These are phyloP conservation scores for Corvus hawaiiensis DNA, from an alignment of 2,113 vertebrate species.

Conservation along the genomic window DNA sequence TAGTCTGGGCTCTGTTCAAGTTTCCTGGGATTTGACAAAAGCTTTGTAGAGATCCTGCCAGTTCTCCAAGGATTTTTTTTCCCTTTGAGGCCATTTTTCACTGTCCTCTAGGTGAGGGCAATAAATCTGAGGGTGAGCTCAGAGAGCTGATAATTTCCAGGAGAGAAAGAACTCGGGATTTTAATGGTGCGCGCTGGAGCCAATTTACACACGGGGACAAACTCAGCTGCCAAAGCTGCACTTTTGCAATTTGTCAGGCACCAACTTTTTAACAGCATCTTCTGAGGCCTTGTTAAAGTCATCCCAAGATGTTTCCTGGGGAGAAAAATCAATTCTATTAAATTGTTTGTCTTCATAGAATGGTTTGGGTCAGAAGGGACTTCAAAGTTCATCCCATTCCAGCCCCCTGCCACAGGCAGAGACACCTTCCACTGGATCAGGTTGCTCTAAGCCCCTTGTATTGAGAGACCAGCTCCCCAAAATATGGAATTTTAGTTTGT, in stretches of 20 bases:
- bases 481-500: neutral
- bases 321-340: neutral
- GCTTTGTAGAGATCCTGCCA: neutral
- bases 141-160: neutral
- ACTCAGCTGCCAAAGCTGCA: neutral
- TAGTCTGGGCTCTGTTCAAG: neutral
- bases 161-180: neutral
- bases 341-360: neutral
- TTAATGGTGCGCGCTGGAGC: slow-evolving; percentile 30
- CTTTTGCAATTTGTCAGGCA: neutral
- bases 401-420: neutral
- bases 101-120: neutral
- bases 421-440: neutral
- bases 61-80: neutral
- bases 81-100: neutral
- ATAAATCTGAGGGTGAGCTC: neutral
- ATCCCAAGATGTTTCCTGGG: neutral
- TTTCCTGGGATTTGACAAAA: neutral
- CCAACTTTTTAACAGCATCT: slow-evolving; percentile 31
- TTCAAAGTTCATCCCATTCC: neutral
- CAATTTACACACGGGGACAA: neutral
- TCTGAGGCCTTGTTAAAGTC: slow-evolving; percentile 28
- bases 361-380: neutral
- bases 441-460: neutral
- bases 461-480: neutral